Base-by-base conservation (phyloP, 2,113 vertebrate species). In the Sigmodon hispidus region DNA sequence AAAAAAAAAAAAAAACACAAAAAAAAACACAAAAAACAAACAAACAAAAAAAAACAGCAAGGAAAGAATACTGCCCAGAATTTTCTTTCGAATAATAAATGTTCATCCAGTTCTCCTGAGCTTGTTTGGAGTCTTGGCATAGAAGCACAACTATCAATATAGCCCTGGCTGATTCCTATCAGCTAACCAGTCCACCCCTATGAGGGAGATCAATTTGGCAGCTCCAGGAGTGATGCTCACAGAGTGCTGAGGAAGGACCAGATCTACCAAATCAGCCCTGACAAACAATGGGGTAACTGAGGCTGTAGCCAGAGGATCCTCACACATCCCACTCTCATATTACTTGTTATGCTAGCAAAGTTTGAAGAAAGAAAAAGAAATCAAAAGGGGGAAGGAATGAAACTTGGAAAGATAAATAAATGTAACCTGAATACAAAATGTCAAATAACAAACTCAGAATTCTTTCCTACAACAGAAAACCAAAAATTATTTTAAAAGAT, bases 361-460 rank as follows among this genome's bases (percentile, higher is more conserved):
- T 91, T 70, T 67, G 29, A 93, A 94, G 34, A 88, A 50, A 88
- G 59, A 50, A 70, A 63, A 81, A 86, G n/a, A 80, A 93, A 72
- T 52, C 5, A 70, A 67, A 87, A 50, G n/a, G 21, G 26, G 40
- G 4, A 26, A 40, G 17, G 34, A 84, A 24, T 43, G 40, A 63
- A 45, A 21, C 16, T 84, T 63, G 21, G 43, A n/a, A 63, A 61
- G 81, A 84, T 84, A 45, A 84, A 52, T 26, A 83, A 84, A 84
- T 84, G 59, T 84, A 84, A 63, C 40, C 50, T 43, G 55, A 29
- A 26, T 40, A 83, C 1, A 3, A 83, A 83, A 40, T 80, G n/a
- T 43, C 79, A 83, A 40, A 83, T 59, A 43, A 40, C n/a, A 72
- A 83, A 57, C 36, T 57, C 79, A 81, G n/a, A 61, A 57, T 81